A percentile compares a stretch with the other conserved stretches of the same genome.
These are phyloP conservation scores for Pseudolaguvia tuberculata DNA, from an alignment of 2,113 vertebrate genomes.

Conservation along the genomic window DNA sequence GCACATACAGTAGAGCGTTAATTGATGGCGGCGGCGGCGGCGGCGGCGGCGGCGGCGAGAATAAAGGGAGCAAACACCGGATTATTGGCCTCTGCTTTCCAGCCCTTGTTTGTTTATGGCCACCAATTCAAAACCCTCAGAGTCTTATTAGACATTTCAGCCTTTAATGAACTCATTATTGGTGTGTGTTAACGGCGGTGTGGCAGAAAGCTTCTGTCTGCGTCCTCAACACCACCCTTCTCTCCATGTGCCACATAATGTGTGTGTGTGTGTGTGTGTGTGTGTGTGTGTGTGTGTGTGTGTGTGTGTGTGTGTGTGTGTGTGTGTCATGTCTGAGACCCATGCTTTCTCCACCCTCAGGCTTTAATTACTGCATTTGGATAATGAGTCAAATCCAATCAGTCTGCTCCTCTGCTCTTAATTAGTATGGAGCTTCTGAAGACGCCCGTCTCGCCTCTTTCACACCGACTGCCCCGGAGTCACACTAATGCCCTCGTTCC, in stretches of 20 bases:
- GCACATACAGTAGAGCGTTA: background rate
- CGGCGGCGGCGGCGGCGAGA: background rate
- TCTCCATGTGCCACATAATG: conserved; percentile 11
- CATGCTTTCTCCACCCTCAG: conserved; percentile 59
- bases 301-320: conserved; percentile 31
- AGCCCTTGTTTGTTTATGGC: conserved; percentile 16
- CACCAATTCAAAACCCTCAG: conserved; percentile 13
- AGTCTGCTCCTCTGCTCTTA: conserved; percentile 64
- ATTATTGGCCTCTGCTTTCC: conserved; percentile 20
- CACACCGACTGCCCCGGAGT: conserved; percentile 60
- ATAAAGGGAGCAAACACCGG: background rate
- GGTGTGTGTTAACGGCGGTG: conserved; percentile 27
- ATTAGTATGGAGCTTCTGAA: conserved; percentile 67
- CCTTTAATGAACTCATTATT: conserved; percentile 44
- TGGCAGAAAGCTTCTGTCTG: conserved; percentile 17
- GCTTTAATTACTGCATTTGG: conserved; percentile 70
- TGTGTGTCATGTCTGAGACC: conserved; percentile 13
- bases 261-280: too few relatives aligned
- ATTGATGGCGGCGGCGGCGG: conserved; percentile 13
- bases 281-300: conserved; percentile 4
- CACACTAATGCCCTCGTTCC: conserved; percentile 37
- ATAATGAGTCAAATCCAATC: conserved; percentile 77
- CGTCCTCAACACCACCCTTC: background rate
- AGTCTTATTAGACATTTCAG: conserved; percentile 30
- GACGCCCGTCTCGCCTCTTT: conserved; percentile 56